Conservation (phyloP, 2,888 invertebrate genomes). For the Mimas tiliae region DNA sequence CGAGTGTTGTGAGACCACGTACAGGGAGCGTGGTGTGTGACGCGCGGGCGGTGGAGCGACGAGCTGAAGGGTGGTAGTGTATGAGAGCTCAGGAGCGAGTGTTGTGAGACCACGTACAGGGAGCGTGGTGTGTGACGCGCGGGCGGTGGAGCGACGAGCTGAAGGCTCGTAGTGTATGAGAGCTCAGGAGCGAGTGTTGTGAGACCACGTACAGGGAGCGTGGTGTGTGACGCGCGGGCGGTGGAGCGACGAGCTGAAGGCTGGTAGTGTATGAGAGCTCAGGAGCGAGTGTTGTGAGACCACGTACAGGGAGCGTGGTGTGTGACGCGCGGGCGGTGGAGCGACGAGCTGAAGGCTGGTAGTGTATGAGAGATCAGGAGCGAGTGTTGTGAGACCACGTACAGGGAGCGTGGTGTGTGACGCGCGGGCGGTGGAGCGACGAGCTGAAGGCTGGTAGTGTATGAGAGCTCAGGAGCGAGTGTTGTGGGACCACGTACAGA, state of each 20-base stretch:
- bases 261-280: constrained; percentile 7
- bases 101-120: constrained; percentile 4
- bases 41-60: constrained; percentile 16
- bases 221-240: too few relatives aligned
- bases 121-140: constrained; percentile 12
- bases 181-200: too few relatives aligned
- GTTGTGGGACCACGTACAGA: constrained; percentile 1
- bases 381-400: constrained; percentile 16
- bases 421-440: constrained; percentile 16
- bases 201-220: too few relatives aligned
- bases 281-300: constrained; percentile 14
- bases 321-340: constrained; percentile 6
- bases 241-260: constrained; percentile 10
- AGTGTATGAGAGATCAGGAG: constrained; percentile 7
- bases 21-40: constrained; percentile 18
- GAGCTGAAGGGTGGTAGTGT: constrained; percentile 17
- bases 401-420: constrained; percentile 18
- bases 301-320: constrained; percentile 1
- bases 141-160: constrained; percentile 16
- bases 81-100: constrained; percentile 20
- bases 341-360: constrained; percentile 13
- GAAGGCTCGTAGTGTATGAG: constrained; percentile 2
- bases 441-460: constrained; percentile 18
- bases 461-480: constrained; percentile 20
- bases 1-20: constrained; percentile 16